Evolutionary conservation across 1,140 invertebrate species (phyloP).

Genomic region (Pissodes strobi): DNA sequence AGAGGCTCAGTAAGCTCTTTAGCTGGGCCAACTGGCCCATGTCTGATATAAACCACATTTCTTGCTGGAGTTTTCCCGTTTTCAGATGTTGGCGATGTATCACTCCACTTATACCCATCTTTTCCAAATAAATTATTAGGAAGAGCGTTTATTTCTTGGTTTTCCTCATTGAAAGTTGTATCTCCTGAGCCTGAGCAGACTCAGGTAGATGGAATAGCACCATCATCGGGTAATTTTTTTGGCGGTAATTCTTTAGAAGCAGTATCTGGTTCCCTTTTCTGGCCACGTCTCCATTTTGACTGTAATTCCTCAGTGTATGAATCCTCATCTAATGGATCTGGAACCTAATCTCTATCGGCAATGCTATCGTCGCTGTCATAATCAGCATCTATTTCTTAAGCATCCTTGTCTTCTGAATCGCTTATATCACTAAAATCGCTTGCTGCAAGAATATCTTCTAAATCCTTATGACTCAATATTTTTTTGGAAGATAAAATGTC

Average conservation of each 20-base stretch:
- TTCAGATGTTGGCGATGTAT: neutral
- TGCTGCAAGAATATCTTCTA: slow-evolving; percentile 24
- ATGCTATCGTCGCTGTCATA: slow-evolving; percentile 18
- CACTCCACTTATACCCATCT: slow-evolving; percentile 17
- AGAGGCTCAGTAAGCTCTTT: slow-evolving; percentile 10
- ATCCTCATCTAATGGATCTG: slow-evolving; percentile 24
- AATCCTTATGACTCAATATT: slow-evolving; percentile 17
- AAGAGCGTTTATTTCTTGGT: slow-evolving; percentile 17
- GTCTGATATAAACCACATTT: slow-evolving; percentile 25
- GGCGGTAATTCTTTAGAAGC: neutral
- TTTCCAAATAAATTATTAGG: slow-evolving; percentile 20
- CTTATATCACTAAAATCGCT: too few species aligned
- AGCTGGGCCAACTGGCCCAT: slow-evolving; percentile 12
- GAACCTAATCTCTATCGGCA: slow-evolving; percentile 20
- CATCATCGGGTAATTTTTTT: slow-evolving; percentile 11
- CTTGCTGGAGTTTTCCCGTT: slow-evolving; percentile 18
- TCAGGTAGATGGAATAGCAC: slow-evolving; percentile 8
- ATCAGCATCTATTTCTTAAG: slow-evolving; percentile 11
- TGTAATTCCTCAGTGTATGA: slow-evolving; percentile 21
- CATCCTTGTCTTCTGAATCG: too few species aligned
- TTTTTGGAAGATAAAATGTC: slow-evolving; percentile 19
- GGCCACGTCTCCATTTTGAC: slow-evolving; percentile 7
- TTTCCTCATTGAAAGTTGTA: too few species aligned
- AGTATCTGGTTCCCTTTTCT: slow-evolving; percentile 18
- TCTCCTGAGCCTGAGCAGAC: neutral